A percentile compares a stretch with the other conserved stretches of the same genome.
phyloP scores from a whole-genome alignment of 1,140 invertebrate genomes.

The Drosophila prosaltans region DNA sequence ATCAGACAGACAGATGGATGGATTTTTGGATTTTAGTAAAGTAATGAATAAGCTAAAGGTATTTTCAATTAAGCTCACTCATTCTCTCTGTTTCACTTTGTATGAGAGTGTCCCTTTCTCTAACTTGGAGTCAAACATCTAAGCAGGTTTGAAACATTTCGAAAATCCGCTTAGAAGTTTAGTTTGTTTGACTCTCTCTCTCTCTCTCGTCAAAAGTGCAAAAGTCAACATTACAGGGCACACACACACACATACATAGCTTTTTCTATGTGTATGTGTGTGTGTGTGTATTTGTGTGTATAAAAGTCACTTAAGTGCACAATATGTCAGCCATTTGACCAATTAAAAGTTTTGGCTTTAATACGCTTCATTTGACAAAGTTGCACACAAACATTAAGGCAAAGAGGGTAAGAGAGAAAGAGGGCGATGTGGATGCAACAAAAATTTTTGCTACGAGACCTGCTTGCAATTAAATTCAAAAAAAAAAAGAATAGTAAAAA shows the following conservation, averaged over 20 bases:
- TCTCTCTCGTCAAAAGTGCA: slow-evolving; percentile 47
- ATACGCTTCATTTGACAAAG: slow-evolving; percentile 81
- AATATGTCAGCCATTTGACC: slow-evolving; percentile 79
- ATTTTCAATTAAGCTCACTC: slow-evolving; percentile 5
- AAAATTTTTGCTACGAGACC: too few species aligned
- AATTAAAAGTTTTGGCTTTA: slow-evolving; percentile 79
- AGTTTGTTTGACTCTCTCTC: slow-evolving; percentile 46
- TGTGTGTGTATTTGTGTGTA: slow-evolving; percentile 42
- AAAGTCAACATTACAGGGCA: slow-evolving; percentile 61
- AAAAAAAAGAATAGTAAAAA: slow-evolving; percentile 7
- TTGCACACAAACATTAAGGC: slow-evolving; percentile 45
- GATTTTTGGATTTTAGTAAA: background rate
- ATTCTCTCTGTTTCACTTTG: background rate
- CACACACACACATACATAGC: slow-evolving; percentile 29
- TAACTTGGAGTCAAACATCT: background rate
- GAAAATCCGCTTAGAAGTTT: slow-evolving; percentile 72
- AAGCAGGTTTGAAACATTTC: slow-evolving; percentile 18
- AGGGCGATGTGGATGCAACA: too few species aligned
- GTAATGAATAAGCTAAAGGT: slow-evolving; percentile 4
- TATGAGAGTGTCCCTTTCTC: slow-evolving; percentile 29
- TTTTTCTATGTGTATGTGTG: slow-evolving; percentile 2
- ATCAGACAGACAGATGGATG: background rate
- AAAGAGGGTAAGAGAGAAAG: background rate
- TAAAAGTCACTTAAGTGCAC: slow-evolving; percentile 71
- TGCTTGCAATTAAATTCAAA: background rate